These are phyloP conservation scores for Enteromius fasciolatus DNA, from an alignment of 2,797 vertebrate species.

Conservation along the genomic window DNA sequence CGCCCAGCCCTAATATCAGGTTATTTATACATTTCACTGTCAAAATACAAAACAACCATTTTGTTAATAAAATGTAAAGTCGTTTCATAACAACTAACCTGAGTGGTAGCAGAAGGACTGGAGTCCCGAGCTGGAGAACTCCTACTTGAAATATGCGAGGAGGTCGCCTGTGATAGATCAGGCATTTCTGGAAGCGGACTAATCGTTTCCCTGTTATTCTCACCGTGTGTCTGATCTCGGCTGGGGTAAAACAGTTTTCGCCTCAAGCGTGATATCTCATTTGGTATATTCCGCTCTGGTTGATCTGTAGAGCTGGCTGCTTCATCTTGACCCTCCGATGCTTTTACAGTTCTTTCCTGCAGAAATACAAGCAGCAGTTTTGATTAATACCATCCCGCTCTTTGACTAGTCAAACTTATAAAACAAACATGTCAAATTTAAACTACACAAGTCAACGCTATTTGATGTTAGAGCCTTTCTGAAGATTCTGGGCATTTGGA, in stretches of 20 bases:
- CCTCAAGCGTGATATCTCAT: conserved; percentile 37
- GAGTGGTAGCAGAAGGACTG: conserved; percentile 47
- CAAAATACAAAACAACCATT: background rate
- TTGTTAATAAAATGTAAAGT: background rate
- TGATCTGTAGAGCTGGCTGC: conserved; percentile 33
- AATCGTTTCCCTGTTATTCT: background rate
- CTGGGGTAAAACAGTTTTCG: conserved; percentile 63
- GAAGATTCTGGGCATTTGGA: background rate
- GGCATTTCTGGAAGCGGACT: conserved; percentile 68
- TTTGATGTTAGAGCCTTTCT: background rate
- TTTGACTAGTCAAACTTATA: background rate
- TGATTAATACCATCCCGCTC: background rate
- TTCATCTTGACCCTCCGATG: conserved; percentile 13
- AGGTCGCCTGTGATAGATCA: conserved; percentile 61
- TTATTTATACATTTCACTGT: too few species aligned
- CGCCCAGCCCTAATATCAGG: too few species aligned
- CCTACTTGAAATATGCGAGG: conserved; percentile 54
- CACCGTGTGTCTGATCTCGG: background rate
- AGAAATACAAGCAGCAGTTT: background rate
- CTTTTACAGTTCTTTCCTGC: conserved; percentile 43
- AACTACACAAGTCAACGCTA: background rate
- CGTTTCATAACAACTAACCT: conserved; percentile 52
- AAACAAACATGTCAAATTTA: background rate
- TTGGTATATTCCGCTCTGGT: conserved; percentile 5
- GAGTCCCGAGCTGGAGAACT: conserved; percentile 29